These are phyloP conservation scores for Megalurothrips usitatus DNA, from an alignment of 2,888 invertebrate genomes.

Conservation along the genomic window DNA sequence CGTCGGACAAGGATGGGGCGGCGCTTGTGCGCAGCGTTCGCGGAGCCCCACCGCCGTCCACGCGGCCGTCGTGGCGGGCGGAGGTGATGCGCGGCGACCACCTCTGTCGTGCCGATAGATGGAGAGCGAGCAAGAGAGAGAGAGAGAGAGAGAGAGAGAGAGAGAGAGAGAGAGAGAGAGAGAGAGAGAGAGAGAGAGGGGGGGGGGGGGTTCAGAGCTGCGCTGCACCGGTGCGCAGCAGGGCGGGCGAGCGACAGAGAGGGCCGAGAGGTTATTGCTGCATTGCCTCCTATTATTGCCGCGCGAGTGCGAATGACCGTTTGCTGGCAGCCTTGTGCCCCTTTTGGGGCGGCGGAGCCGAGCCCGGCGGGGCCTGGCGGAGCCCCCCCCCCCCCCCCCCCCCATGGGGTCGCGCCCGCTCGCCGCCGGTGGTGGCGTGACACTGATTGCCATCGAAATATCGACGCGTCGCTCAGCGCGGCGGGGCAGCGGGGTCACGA, in stretches of 20 bases:
- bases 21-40: background rate
- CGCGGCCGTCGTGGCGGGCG: too few relatives aligned
- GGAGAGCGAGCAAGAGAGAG: background rate
- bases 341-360: too few relatives aligned
- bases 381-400: too few relatives aligned
- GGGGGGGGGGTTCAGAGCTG: too few relatives aligned
- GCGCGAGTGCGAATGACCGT: background rate
- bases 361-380: too few relatives aligned
- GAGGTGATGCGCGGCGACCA: too few relatives aligned
- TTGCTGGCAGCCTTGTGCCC: background rate
- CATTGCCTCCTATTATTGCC: background rate
- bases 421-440: background rate
- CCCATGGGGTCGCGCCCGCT: background rate
- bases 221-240: too few relatives aligned
- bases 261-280: background rate
- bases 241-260: background rate
- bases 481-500: background rate
- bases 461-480: background rate
- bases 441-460: background rate
- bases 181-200: background rate
- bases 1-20: background rate
- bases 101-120: background rate
- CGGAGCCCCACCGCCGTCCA: too few relatives aligned
- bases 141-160: background rate
- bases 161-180: background rate